A percentile compares a stretch with the other conserved stretches of the same genome.
Evolutionary conservation across 2,113 vertebrate genomes (phyloP).

Genomic region (Nesogale talazaci): DNA sequence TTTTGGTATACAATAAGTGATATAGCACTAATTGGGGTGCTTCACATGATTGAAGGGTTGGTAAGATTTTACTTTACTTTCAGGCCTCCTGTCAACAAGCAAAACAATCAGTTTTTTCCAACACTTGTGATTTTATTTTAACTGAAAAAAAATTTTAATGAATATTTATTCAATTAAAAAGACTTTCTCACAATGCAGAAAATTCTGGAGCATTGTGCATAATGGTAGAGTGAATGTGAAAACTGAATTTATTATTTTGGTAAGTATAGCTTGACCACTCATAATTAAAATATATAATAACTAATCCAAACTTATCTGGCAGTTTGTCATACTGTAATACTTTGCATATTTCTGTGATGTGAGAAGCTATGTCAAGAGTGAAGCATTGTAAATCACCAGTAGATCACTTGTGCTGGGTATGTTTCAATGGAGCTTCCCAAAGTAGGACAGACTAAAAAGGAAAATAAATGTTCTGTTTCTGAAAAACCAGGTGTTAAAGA

Average conservation of each 20-base stretch:
- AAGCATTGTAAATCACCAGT: too few relatives aligned
- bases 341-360: too few relatives aligned
- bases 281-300: not conserved
- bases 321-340: too few relatives aligned
- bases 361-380: too few relatives aligned
- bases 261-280: not conserved
- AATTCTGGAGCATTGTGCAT: not conserved
- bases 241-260: not conserved
- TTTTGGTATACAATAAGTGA: constrained; percentile 58
- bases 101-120: constrained; percentile 23
- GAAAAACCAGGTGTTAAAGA: too few relatives aligned
- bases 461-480: too few relatives aligned
- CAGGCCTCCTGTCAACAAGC: constrained; percentile 62
- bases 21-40: constrained; percentile 56
- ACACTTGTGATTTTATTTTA: constrained; percentile 46
- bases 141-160: constrained; percentile 9
- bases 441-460: too few relatives aligned
- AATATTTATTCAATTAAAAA: not conserved
- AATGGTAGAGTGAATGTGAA: not conserved
- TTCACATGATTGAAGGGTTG: constrained; percentile 60
- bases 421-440: too few relatives aligned
- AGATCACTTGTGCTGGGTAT: too few relatives aligned
- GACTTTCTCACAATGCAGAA: not conserved
- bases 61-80: constrained; percentile 66
- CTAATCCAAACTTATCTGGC: not conserved